Evolutionary conservation across 2,113 vertebrate species (phyloP), one percentile per base, ranked within the genome.

Genomic region (Scalopus aquaticus): DNA sequence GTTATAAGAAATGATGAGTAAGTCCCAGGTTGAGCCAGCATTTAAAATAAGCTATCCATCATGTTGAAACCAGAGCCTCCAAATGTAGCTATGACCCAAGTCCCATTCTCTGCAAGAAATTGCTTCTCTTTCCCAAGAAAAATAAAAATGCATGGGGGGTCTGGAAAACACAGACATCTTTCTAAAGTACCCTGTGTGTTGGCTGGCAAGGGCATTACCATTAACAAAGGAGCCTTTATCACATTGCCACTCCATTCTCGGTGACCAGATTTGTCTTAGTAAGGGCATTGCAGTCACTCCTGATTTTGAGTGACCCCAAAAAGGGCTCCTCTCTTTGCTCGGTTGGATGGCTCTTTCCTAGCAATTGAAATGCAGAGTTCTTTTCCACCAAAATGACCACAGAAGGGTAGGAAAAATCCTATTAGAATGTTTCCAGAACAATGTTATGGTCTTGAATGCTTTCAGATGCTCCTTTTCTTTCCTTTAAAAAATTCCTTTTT

Each of bases 361-460:
- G 60, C 74, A 35, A 49, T 72, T 44, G 80, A 86, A 89, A 87
- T 73, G n/a, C 54, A 86, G 74, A 86, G 20, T 60, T 80, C 81
- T 93, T 97, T 70, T 72, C 89, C 65, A 90, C 76, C 49, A 54
- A 88, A 94, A 90, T 44, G 62, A 93, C 70, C 79, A 12, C 74
- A 84, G 62, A 91, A 94, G 82, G 91, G 79, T 37, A 80, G 94
- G 85, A 94, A 92, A 94, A 79, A 54, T n/a, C 49, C 74, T 91
- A 24, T 90, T 80, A 65, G 60, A 81, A 74, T 76, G 35, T 62
- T 46, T 46, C 62, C 46, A 82, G 56, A 85, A 28, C 24, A 91
- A 74, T 94, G 80, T 42, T 83, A 24, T 58, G n/a, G 17, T 65
- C 85, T 90, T 70, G 51, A 79, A 78, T 86, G 35, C 74, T 95